Percentiles rank a stretch among this genome's conserved stretches.
phyloP scores from a whole-genome alignment of 2,797 vertebrate species.

The Lepus oiostolus region DNA sequence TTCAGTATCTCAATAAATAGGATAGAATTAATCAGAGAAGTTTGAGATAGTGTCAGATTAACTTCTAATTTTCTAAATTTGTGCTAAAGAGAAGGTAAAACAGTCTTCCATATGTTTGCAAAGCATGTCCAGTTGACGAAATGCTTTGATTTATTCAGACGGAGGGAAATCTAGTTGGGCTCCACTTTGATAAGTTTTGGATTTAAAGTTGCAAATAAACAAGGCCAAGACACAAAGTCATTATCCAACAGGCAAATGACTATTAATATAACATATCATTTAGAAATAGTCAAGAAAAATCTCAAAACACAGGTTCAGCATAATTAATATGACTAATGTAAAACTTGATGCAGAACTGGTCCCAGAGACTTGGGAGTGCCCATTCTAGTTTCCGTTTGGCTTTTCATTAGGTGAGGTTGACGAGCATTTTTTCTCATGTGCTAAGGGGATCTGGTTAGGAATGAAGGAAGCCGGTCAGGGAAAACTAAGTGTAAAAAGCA shows the following conservation, averaged over 20 bases:
- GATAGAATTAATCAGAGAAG: not conserved
- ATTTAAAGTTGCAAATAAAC: not conserved
- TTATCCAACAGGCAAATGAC: not conserved
- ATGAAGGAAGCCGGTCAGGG: not conserved
- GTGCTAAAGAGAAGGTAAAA: not conserved
- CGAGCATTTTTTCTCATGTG: not conserved
- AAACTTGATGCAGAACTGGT: not conserved
- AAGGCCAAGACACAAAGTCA: not conserved
- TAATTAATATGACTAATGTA: not conserved
- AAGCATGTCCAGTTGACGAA: not conserved
- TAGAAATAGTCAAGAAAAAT: not conserved
- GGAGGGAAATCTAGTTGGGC: conserved; percentile 2
- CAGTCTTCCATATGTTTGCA: not conserved
- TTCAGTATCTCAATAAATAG: not conserved
- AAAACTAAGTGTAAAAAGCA: not conserved
- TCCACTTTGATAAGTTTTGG: not conserved
- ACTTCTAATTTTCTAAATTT: conserved; percentile 2
- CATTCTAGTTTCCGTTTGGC: not conserved
- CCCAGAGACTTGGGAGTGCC: not conserved
- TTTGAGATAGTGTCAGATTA: not conserved
- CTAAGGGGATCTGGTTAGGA: not conserved
- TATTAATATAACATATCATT: not conserved
- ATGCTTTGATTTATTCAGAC: not conserved
- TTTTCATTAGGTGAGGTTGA: not conserved
- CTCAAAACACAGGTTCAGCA: not conserved